Evolutionary conservation across 2,888 invertebrate species (phyloP), one percentile per base, ranked within the genome.

Genomic region (Ochlodes sylvanus): DNA sequence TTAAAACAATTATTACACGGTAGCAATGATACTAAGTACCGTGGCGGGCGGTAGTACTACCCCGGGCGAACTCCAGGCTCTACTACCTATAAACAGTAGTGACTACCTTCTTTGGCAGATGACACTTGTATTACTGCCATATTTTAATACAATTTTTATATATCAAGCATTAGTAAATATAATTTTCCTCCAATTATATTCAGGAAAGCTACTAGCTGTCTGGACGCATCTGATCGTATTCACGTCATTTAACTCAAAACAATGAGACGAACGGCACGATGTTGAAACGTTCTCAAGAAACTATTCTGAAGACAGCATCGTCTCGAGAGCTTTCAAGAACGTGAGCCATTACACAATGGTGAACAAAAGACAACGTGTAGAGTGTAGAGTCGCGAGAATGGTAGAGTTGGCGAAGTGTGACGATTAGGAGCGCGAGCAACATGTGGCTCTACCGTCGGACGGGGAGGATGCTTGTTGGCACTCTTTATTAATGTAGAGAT

Each of bases 291-390:
- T 12, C 19, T 50, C 50, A 19, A 50, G 19, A 17, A 50, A 50
- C 50, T 50, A 12, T 50, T 50, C 50, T 15, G 19, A 57, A 63
- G 42, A 41, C 63, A 42, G 54, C 61, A 34, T 7, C 63, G 63
- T 63, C 63, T 63, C 63, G 42, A 63, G 63, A 63, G 63, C 54
- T 42, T 63, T 62, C 27, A 27, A 60, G 44, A 63, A 54, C 54
- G 54, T 63, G 42, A 54, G 63, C 42, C 54, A 54, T 63, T 63
- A 63, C 54, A 63, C 42, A 63, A 63, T 63, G 42, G 27, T 42
- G 54, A 63, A 63, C 63, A 63, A 63, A 63, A 63, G 63, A 63
- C 63, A 63, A 54, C 54, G 62, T 54, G 63, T 54, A 63, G 52
- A 62, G 62, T 52, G 61, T 50, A 50, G 62, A 52, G 63, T 52